Evolutionary conservation across 2,113 vertebrate genomes (phyloP).

Genomic region (Verasper variegatus): DNA sequence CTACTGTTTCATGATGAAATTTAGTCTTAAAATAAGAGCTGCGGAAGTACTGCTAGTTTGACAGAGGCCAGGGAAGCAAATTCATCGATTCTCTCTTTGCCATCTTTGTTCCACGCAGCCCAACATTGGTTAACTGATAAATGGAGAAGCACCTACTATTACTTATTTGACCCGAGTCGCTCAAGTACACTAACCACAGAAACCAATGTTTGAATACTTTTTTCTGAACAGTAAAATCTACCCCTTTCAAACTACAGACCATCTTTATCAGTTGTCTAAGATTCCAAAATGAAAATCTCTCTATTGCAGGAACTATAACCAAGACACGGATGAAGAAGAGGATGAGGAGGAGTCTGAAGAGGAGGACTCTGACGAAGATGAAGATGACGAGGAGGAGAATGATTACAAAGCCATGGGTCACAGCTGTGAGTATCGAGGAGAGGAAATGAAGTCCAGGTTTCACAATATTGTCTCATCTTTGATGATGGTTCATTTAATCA

Average conservation of each 20-base stretch:
- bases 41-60: too few species aligned
- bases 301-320: conserved; percentile 88
- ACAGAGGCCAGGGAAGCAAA: too few species aligned
- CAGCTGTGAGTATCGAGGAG: conserved; percentile 85
- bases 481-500: not conserved
- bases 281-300: not conserved
- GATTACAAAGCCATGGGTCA: conserved; percentile 90
- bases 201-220: too few species aligned
- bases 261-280: not conserved
- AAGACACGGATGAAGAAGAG: conserved; percentile 89
- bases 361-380: conserved; percentile 86
- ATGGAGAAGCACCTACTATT: too few species aligned
- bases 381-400: conserved; percentile 87
- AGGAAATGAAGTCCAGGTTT: not conserved
- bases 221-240: not conserved
- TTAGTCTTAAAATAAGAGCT: too few species aligned
- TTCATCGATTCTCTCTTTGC: too few species aligned
- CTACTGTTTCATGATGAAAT: too few species aligned
- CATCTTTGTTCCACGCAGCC: too few species aligned
- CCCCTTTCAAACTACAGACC: not conserved
- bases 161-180: too few species aligned
- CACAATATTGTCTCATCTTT: not conserved
- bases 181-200: too few species aligned
- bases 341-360: conserved; percentile 85
- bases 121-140: too few species aligned